Evolutionary conservation across 2,113 vertebrate genomes (phyloP).

Genomic region (Recurvirostra avosetta): DNA sequence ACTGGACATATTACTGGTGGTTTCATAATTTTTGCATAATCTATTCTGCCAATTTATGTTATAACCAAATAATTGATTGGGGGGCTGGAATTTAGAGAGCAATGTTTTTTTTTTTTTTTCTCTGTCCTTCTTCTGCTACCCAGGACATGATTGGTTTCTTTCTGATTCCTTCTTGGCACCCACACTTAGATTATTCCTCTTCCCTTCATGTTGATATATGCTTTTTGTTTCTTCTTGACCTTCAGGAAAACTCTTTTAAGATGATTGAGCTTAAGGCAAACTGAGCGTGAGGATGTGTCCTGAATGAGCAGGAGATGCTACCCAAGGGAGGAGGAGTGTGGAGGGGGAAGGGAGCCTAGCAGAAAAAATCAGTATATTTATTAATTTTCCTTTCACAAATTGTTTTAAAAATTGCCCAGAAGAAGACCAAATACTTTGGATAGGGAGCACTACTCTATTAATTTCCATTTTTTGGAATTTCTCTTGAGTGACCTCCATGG

Average conservation of each 20-base stretch:
- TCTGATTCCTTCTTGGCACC: slow-evolving; percentile 23
- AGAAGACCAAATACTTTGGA: not conserved
- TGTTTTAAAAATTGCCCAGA: not conserved
- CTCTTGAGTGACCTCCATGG: not conserved
- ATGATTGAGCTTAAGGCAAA: slow-evolving; percentile 18
- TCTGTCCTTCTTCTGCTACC: not conserved
- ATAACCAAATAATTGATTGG: not conserved
- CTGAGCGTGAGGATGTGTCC: not conserved
- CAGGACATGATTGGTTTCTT: not conserved
- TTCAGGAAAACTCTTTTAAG: slow-evolving; percentile 30
- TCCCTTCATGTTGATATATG: slow-evolving; percentile 21
- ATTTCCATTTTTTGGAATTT: not conserved
- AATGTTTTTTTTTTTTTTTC: not conserved
- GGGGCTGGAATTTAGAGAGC: not conserved
- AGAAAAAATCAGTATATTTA: not conserved
- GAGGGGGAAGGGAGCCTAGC: not conserved
- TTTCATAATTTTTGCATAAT: not conserved
- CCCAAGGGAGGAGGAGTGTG: not conserved
- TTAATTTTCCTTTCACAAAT: not conserved
- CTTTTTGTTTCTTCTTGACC: slow-evolving; percentile 39
- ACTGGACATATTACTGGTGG: not conserved
- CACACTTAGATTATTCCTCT: not conserved
- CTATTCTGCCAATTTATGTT: not conserved
- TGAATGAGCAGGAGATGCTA: not conserved
- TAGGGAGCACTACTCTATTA: not conserved